These are phyloP conservation scores for Chelon auratus DNA, from an alignment of 2,797 vertebrate genomes.

Conservation along the genomic window DNA sequence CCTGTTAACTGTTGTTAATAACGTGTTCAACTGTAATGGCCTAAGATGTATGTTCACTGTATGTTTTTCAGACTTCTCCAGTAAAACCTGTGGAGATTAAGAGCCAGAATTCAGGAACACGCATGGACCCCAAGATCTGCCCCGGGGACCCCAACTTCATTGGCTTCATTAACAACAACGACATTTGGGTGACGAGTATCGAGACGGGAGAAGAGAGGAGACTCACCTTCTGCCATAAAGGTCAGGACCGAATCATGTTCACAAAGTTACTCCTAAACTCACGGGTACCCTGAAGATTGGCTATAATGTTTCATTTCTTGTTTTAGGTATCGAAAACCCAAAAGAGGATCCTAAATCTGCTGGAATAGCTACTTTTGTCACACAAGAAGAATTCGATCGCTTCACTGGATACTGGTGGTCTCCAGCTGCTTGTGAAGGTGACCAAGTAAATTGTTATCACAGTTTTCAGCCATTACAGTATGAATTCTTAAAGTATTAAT, in stretches of 20 bases:
- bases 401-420: constrained; percentile 99
- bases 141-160: constrained; percentile 91
- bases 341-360: constrained; percentile 94
- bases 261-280: neutral
- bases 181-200: constrained; percentile 94
- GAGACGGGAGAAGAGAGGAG: constrained; percentile 85
- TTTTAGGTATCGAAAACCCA: constrained; percentile 89
- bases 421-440: constrained; percentile 77
- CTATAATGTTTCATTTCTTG: neutral
- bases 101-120: constrained; percentile 91
- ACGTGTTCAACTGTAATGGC: no score
- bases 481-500: neutral
- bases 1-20: neutral
- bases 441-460: constrained; percentile 2
- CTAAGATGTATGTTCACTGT: constrained; percentile 2
- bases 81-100: constrained; percentile 93
- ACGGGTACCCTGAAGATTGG: neutral
- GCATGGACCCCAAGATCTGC: constrained; percentile 98
- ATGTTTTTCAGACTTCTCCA: constrained; percentile 78
- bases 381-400: constrained; percentile 97
- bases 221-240: constrained; percentile 85
- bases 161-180: constrained; percentile 94
- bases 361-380: constrained; percentile 95
- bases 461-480: neutral
- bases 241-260: constrained; percentile 46